Base-by-base conservation (phyloP, 35 echinoderm and acorn worm genomes). In the Holothuria glaberrima region DNA sequence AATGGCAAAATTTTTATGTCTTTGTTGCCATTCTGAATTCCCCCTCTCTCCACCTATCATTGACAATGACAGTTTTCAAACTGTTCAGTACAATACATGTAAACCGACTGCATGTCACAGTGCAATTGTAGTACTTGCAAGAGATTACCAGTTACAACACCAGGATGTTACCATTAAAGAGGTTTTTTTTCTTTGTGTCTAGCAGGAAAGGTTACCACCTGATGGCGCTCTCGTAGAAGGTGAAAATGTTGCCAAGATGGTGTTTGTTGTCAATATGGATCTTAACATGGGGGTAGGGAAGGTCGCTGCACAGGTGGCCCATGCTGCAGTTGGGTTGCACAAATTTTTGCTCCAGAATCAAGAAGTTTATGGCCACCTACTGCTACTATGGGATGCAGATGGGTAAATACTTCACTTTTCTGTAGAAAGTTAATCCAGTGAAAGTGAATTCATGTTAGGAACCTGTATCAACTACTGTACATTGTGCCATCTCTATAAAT, bases 291-390 rank as follows among this genome's bases (percentile, higher is more conserved):
- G 77, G 38, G 77, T 58, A 1, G 77, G 77, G 18, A 81, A 81
- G 28, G 77, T 58, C 5, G 77, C 77, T 6, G 77, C 77, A 0
- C 77, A 81, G 77, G 77, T 81, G 5, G 77, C 77, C 18, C 77
- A 81, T 48, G 77, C 77, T 50, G 77, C 77, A n/a, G 77, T 81
- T 17, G 77, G 77, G 6, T 24, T 81, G 41, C 52, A 81, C 22
- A 81, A 58, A 48, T 81, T 81, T 48, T 34, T 81, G 16, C 77
- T 81, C 9, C 77, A 81, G 27, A 81, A 81, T 58, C 77, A 81
- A 81, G 77, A 48, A 13, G 52, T 48, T 48, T 81, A 54, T 7
- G 77, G 77, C 25, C 44, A 81, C 12, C 27, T 58, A 38, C 26
- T 80, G 12, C 24, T 81, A 10, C 38, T 54, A 0, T 81, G 77